These are phyloP conservation scores for Hypomesus transpacificus DNA, from an alignment of 2,113 vertebrate species.

Conservation along the genomic window DNA sequence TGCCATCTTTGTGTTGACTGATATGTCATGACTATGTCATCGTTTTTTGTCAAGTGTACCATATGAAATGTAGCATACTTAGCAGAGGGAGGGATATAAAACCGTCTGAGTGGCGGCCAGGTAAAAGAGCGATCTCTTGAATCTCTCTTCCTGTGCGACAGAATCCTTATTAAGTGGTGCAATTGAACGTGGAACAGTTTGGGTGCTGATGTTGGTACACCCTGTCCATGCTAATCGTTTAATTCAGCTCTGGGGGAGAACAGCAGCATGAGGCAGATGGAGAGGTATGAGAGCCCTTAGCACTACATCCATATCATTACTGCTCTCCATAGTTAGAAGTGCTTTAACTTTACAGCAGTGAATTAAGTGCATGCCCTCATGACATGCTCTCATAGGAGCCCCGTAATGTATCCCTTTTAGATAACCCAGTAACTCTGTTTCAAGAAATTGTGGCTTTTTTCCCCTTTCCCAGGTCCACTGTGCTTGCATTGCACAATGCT, in stretches of 20 bases:
- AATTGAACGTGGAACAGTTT: constrained; percentile 70
- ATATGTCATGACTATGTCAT: not conserved
- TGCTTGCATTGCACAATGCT: too few species aligned
- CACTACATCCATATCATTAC: constrained; percentile 58
- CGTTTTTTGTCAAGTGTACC: not conserved
- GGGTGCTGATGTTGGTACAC: constrained; percentile 58
- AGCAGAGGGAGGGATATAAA: constrained; percentile 11
- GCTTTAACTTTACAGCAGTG: constrained; percentile 42
- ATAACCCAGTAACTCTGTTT: constrained; percentile 15
- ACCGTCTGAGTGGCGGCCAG: constrained; percentile 22
- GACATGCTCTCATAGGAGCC: constrained; percentile 29
- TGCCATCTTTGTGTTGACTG: too few species aligned
- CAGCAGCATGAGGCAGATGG: constrained; percentile 53
- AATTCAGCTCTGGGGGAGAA: constrained; percentile 28
- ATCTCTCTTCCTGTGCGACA: constrained; percentile 72
- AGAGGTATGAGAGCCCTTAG: constrained; percentile 55
- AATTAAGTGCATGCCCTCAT: constrained; percentile 26
- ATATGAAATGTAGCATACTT: not conserved
- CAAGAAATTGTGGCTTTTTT: not conserved
- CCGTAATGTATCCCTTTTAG: constrained; percentile 1
- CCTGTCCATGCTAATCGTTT: constrained; percentile 68
- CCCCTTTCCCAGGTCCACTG: too few species aligned
- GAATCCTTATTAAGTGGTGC: constrained; percentile 82
- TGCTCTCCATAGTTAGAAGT: constrained; percentile 50
- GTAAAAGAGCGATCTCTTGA: constrained; percentile 71